A percentile compares a stretch with the other conserved stretches of the same genome.
Conservation (phyloP, 2,797 vertebrate species). For the Allobates femoralis region DNA sequence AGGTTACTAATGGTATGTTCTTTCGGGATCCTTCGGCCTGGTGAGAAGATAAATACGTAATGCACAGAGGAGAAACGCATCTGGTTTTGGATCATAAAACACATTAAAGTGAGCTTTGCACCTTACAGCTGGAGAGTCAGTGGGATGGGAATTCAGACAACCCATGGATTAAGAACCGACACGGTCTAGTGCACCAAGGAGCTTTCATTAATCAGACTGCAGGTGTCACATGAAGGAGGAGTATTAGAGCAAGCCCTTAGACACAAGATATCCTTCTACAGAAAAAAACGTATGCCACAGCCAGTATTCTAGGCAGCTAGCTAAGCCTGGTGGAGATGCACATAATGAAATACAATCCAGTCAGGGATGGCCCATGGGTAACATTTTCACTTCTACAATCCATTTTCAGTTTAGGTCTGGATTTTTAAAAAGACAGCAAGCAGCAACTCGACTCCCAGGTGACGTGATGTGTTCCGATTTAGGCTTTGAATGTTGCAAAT, state of each 20-base stretch:
- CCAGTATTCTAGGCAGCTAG: constrained; percentile 66
- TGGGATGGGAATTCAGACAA: constrained; percentile 60
- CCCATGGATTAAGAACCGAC: constrained; percentile 59
- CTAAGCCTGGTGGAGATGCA: constrained; percentile 73
- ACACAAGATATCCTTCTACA: constrained; percentile 64
- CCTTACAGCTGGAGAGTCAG: constrained; percentile 58
- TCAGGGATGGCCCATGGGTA: constrained; percentile 78
- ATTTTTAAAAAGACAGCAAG: constrained; percentile 89
- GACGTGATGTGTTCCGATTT: constrained; percentile 95
- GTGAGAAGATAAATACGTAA: constrained; percentile 63
- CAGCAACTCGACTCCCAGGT: constrained; percentile 83
- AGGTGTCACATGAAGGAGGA: constrained; percentile 55
- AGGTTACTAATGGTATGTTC: constrained; percentile 55
- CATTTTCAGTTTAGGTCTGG: constrained; percentile 82
- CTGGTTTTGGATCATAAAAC: constrained; percentile 52
- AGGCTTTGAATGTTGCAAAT: constrained; percentile 99
- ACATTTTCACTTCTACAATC: constrained; percentile 80
- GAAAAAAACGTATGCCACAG: constrained; percentile 59
- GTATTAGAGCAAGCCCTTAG: constrained; percentile 53
- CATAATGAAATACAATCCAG: constrained; percentile 77
- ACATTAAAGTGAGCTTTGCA: constrained; percentile 66
- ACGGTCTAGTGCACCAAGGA: constrained; percentile 60
- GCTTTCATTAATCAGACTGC: constrained; percentile 40
- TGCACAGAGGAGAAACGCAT: constrained; percentile 39
- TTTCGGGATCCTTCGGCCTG: constrained; percentile 57